Base-by-base conservation (phyloP, 2,797 vertebrate species). In the Lacerta viridis region DNA sequence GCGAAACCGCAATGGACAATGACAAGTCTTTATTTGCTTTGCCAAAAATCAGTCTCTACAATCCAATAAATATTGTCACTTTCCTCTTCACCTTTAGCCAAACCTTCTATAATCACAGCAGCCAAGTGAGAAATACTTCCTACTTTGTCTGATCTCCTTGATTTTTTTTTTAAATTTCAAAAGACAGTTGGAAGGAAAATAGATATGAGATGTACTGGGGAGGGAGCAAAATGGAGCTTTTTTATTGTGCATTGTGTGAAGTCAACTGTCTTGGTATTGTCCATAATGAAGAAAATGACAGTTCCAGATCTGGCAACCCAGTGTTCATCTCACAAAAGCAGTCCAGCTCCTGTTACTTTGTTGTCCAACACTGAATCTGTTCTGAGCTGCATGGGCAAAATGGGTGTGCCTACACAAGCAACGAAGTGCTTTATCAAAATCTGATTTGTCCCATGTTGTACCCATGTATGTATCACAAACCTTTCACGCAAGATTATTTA, bases 351-450 rank as follows among this genome's bases (percentile, higher is more conserved):
- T 93, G 81, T 66, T 0, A 0, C 43, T 85, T 72, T 87, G 84
- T 83, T 85, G 29, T 90, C 86, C 93, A 89, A 71, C 75, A 85
- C 33, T 68, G 33, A n/a, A 90, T 90, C 46, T 71, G 61, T 80
- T 85, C 92, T 93, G 87, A 91, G 88, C 84, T 83, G 18, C 39
- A 66, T 0, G 59, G 93, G 92, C 69, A 90, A 91, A 90, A 90
- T 84, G 66, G 76, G n/a, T 0, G 3, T 18, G 79, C 11, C 77
- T 86, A 78, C 1, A 1, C 87, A 78, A 90, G 93, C 92, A 87
- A 23, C 41, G 94, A 90, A 61, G 87, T 93, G 86, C 83, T 80
- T 87, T 91, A 91, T 93, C 90, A 95, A 94, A 96, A 95, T 92
- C 87, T 90, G 93, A 80, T 86, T 93, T 85, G 69, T 41, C 20